phyloP scores from a whole-genome alignment of 2,797 vertebrate genomes.

The Helostoma temminkii region DNA sequence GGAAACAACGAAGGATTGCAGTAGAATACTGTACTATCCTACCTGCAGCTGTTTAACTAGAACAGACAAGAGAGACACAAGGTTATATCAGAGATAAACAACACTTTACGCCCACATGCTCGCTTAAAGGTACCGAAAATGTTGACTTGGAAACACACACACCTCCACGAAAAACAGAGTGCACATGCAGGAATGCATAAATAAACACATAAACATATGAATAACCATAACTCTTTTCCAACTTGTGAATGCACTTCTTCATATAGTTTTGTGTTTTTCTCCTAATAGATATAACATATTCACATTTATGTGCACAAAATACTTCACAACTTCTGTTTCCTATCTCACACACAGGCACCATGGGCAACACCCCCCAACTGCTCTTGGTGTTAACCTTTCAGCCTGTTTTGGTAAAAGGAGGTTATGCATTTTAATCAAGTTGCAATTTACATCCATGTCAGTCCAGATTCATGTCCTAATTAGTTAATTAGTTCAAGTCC shows the following conservation, averaged over 20 bases:
- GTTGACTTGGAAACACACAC: constrained; percentile 43
- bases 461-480: too few relatives aligned
- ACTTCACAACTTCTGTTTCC: constrained; percentile 20
- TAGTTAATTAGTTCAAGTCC: too few relatives aligned
- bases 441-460: too few relatives aligned
- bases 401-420: too few relatives aligned
- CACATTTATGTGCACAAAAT: background rate
- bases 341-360: background rate
- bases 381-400: too few relatives aligned
- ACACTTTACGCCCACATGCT: constrained; percentile 57
- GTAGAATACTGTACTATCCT: constrained; percentile 40
- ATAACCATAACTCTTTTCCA: background rate
- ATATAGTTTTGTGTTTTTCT: background rate
- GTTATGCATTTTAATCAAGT: too few relatives aligned
- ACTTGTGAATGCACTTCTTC: background rate
- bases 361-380: too few relatives aligned
- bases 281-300: background rate
- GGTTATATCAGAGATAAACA: constrained; percentile 65
- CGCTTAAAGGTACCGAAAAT: constrained; percentile 41
- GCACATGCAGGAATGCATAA: constrained; percentile 14
- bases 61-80: constrained; percentile 44
- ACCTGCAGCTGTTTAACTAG: constrained; percentile 63
- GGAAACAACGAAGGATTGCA: constrained; percentile 38
- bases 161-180: constrained; percentile 20
- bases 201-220: constrained; percentile 9